Conservation (phyloP, 2,888 invertebrate species). For the Linnaemya tessellans region DNA sequence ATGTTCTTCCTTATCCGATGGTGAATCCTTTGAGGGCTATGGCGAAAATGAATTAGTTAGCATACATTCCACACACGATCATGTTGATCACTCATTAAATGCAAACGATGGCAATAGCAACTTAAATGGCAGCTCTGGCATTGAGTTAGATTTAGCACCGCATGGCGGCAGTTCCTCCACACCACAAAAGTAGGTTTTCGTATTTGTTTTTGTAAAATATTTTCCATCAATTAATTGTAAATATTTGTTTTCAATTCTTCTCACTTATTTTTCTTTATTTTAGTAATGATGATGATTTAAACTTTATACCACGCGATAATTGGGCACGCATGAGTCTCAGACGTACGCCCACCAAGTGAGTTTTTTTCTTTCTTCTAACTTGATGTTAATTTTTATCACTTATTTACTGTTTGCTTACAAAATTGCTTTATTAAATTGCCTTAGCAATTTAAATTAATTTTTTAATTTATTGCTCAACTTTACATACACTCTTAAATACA, state of each 20-base stretch:
- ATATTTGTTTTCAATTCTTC: conserved; percentile 20
- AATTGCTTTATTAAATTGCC: conserved; percentile 42
- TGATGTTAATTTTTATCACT: background rate
- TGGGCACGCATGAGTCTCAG: conserved; percentile 93
- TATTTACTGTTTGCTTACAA: conserved; percentile 8
- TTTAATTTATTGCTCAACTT: conserved; percentile 9
- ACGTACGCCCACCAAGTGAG: conserved; percentile 91
- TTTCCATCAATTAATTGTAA: conserved; percentile 15
- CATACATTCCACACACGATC: conserved; percentile 70
- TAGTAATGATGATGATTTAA: conserved; percentile 85
- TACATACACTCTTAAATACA: too few relatives aligned
- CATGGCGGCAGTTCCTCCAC: conserved; percentile 75
- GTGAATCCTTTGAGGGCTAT: conserved; percentile 92
- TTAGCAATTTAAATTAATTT: conserved; percentile 4
- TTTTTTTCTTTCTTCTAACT: conserved; percentile 5
- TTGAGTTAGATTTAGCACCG: conserved; percentile 83
- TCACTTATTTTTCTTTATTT: conserved; percentile 18
- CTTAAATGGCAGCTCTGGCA: conserved; percentile 76
- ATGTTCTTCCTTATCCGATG: conserved; percentile 87
- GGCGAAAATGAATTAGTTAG: conserved; percentile 85
- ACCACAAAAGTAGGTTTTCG: conserved; percentile 76
- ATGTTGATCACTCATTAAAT: conserved; percentile 53
- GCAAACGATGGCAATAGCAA: conserved; percentile 77
- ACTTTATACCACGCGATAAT: conserved; percentile 89
- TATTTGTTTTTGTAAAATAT: background rate